These are phyloP conservation scores for Drosophila suboccidentalis DNA, from an alignment of 2,888 invertebrate genomes.

Conservation along the genomic window DNA sequence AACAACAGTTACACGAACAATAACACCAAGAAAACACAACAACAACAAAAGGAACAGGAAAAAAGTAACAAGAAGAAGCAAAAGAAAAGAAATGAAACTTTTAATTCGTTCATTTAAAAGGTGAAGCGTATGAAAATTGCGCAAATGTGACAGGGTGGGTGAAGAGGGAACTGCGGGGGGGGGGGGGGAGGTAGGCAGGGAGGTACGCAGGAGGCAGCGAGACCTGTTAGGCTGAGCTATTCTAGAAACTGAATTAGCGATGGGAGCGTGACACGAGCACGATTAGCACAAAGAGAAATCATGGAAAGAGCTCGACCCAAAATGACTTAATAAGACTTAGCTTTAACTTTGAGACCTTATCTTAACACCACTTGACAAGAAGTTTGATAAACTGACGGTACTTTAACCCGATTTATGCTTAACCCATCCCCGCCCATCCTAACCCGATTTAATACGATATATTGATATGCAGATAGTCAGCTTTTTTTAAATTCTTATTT, in stretches of 20 bases:
- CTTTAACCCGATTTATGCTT: too few relatives aligned
- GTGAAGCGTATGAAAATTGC: conserved; percentile 77
- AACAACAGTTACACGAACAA: conserved; percentile 37
- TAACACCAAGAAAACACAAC: conserved; percentile 6
- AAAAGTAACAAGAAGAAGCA: conserved; percentile 12
- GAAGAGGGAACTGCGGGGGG: too few relatives aligned
- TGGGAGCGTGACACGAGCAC: conserved; percentile 15
- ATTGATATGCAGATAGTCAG: too few relatives aligned
- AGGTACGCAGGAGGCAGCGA: background rate
- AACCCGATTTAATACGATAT: too few relatives aligned
- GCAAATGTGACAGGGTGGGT: conserved; percentile 44
- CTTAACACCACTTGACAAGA: background rate
- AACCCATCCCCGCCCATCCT: too few relatives aligned
- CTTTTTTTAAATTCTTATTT: too few relatives aligned
- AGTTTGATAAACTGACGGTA: background rate
- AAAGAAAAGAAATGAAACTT: conserved; percentile 65
- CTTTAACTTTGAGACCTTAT: background rate
- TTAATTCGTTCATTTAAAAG: conserved; percentile 78
- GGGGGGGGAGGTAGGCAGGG: background rate
- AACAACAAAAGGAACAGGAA: conserved; percentile 9
- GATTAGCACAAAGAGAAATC: background rate
- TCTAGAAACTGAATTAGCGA: conserved; percentile 6
- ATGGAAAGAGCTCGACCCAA: background rate
- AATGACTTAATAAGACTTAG: background rate
- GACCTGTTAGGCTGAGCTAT: conserved; percentile 10